Base-by-base conservation (phyloP, 2,113 vertebrate species). In the Eptesicus fuscus region DNA sequence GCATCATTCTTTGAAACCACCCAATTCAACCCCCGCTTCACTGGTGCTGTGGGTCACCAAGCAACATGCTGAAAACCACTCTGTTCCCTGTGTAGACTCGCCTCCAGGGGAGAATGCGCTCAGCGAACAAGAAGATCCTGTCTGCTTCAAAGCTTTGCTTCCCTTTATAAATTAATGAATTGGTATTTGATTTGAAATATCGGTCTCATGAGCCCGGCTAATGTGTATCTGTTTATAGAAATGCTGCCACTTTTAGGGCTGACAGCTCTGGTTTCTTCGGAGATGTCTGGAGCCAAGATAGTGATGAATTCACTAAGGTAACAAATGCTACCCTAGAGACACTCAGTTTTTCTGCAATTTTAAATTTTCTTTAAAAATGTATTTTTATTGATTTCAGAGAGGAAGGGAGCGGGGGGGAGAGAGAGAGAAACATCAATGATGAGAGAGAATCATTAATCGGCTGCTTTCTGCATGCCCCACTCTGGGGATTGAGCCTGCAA, bases 181-280 rank as follows among this genome's bases (percentile, higher is more conserved):
- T 95, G 97, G 88, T 94, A 92, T 93, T 88, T 97, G 94, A 96
- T 88, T 93, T 97, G 88, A 97, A 96, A 96, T 96, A 95, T 93
- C 67, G 61, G 92, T 93, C 96, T 97, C 94, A 76, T 47, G 92
- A 97, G 83, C 59, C 90, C 82, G 65, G 51, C 92, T 93, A 96
- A 95, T 88, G 92, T 51, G 44, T 78, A 10, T 89, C 90, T 97
- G 84, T 76, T 97, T 5, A 11, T 37, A 76, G 88, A 94, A 88
- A 96, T 37, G 76, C 61, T 94, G 92, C 71, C 25, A 87, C 70
- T 90, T 86, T 95, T 88, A 94, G 67, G 80, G 59, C 90, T 92
- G 73, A 93, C 71, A 69, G 63, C 65, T 93, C 80, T 96, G 92
- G 56, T 93, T 94, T 96, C 92, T 84, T 80, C 71, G 40, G 76